A percentile compares a stretch with the other conserved stretches of the same genome.
These are phyloP conservation scores for Syngnathus acus DNA, from an alignment of 2,797 vertebrate genomes.

Conservation along the genomic window DNA sequence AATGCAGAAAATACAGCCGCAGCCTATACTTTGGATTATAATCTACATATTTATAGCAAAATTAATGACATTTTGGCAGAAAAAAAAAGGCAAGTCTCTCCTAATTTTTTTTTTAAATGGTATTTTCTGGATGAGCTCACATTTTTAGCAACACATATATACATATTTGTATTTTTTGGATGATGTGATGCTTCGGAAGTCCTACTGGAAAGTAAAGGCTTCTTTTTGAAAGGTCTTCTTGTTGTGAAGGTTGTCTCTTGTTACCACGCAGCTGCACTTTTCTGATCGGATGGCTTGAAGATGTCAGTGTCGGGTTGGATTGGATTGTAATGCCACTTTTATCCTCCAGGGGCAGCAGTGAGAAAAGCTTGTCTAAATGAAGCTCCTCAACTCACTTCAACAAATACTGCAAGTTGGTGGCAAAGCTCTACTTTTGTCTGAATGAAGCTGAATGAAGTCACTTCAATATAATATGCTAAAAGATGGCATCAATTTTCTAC, in stretches of 20 bases:
- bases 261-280: neutral
- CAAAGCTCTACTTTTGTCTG: too few species aligned
- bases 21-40: neutral
- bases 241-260: neutral
- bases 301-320: neutral
- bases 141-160: slow-evolving; percentile 31
- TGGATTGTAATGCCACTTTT: neutral
- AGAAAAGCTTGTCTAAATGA: too few species aligned
- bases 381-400: too few species aligned
- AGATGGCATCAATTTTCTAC: too few species aligned
- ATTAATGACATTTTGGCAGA: slow-evolving; percentile 13
- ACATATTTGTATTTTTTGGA: slow-evolving; percentile 54
- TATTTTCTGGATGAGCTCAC: slow-evolving; percentile 6
- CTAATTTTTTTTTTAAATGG: neutral
- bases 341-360: neutral
- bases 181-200: slow-evolving; percentile 23
- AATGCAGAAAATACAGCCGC: slow-evolving; percentile 3
- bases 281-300: neutral
- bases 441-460: too few species aligned
- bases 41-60: slow-evolving; percentile 6
- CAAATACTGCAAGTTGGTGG: neutral
- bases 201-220: slow-evolving; percentile 38
- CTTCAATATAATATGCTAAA: too few species aligned
- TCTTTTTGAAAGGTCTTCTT: slow-evolving; percentile 9
- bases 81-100: neutral